These are phyloP conservation scores for Cryptocephalus primarius DNA, from an alignment of 2,888 invertebrate species.

Conservation along the genomic window DNA sequence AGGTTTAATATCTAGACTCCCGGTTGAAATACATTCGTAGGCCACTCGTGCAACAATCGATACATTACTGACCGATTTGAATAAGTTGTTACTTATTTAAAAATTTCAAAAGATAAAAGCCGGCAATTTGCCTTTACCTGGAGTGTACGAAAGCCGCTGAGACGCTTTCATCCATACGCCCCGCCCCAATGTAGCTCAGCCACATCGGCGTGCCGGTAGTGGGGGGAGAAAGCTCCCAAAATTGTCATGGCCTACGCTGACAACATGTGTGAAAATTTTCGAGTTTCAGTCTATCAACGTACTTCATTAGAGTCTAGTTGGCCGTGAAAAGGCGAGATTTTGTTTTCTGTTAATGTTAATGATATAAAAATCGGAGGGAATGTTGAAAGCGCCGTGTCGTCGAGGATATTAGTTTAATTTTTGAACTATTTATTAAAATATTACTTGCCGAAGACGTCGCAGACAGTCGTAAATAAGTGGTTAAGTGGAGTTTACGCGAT, in stretches of 20 bases:
- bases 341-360: slow-evolving; percentile 11
- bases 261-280: slow-evolving; percentile 35
- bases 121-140: no score
- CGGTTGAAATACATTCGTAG: no score
- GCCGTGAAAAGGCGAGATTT: slow-evolving; percentile 22
- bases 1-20: no score
- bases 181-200: not conserved
- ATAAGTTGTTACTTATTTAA: no score
- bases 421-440: slow-evolving; percentile 14
- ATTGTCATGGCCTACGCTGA: slow-evolving; percentile 29
- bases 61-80: no score
- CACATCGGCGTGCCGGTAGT: slow-evolving; percentile 7
- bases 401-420: slow-evolving; percentile 23
- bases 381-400: slow-evolving; percentile 26
- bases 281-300: slow-evolving; percentile 33
- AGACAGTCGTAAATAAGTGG: not conserved
- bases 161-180: not conserved
- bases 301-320: slow-evolving; percentile 26
- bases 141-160: not conserved
- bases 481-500: no score
- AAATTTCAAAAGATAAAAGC: no score
- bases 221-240: slow-evolving; percentile 14
- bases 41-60: no score
- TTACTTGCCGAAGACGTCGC: slow-evolving; percentile 3
- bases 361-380: slow-evolving; percentile 11